Evolutionary conservation across 1,140 invertebrate genomes (phyloP).

Genomic region (Pachypeltis micranthus): DNA sequence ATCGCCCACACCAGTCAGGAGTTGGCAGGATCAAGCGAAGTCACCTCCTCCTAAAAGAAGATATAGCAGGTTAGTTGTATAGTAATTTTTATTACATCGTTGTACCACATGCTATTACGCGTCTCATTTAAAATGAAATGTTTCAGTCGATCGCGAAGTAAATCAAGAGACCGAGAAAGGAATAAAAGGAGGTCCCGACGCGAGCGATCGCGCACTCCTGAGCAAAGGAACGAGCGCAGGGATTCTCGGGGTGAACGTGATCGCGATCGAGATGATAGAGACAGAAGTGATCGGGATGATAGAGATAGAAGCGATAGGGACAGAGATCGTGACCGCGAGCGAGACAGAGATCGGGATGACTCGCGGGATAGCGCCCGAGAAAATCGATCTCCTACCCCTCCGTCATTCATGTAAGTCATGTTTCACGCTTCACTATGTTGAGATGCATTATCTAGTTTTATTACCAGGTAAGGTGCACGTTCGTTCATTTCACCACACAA

Average conservation of each 20-base stretch:
- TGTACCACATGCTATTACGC: too few relatives aligned
- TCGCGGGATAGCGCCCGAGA: constrained; percentile 28
- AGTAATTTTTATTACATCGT: too few relatives aligned
- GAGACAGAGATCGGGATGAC: constrained; percentile 28
- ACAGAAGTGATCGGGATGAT: background rate
- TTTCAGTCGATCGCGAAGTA: constrained; percentile 29
- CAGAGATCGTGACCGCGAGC: constrained; percentile 35
- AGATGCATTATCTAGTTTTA: background rate
- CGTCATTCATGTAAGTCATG: constrained; percentile 57
- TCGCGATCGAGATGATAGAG: background rate
- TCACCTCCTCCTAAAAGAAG: constrained; percentile 58
- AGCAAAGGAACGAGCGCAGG: background rate
- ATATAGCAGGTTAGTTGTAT: constrained; percentile 57
- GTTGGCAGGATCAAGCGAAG: constrained; percentile 44
- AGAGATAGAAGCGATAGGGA: background rate
- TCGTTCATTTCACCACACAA: too few relatives aligned
- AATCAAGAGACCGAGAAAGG: constrained; percentile 26
- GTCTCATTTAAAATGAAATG: too few relatives aligned
- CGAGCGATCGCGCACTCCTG: constrained; percentile 1
- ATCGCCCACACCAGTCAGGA: constrained; percentile 57
- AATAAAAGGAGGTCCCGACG: constrained; percentile 15
- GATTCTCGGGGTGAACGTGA: background rate
- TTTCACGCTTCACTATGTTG: background rate
- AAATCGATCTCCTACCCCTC: constrained; percentile 60
- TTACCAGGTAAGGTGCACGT: background rate